phyloP scores from a whole-genome alignment of 2,113 vertebrate species.

The Trochalopteron elliotii region DNA sequence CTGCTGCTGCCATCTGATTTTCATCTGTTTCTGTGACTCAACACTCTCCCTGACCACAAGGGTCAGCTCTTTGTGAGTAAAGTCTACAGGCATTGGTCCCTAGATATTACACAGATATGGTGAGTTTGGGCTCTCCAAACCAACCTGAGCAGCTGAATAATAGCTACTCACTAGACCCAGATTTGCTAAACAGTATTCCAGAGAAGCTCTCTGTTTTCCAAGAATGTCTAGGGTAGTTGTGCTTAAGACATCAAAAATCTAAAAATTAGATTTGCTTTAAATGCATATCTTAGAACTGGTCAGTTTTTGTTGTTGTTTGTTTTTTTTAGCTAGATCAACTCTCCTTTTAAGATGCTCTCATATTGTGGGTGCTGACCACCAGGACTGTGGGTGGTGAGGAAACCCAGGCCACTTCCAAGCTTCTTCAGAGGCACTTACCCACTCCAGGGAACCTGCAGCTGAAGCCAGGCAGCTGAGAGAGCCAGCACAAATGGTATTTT shows the following conservation, averaged over 20 bases:
- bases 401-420: neutral
- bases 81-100: neutral
- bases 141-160: neutral
- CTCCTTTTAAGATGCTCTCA: neutral
- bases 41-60: neutral
- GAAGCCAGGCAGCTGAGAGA: neutral
- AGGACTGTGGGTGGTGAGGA: neutral
- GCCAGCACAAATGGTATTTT: neutral
- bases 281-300: neutral
- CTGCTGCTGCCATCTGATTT: neutral
- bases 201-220: neutral
- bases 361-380: neutral
- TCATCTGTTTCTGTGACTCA: constrained; percentile 5
- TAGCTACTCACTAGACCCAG: neutral
- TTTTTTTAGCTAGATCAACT: neutral
- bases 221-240: neutral
- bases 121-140: neutral
- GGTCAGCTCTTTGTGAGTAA: neutral
- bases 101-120: neutral
- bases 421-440: neutral
- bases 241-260: neutral
- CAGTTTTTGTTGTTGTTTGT: neutral
- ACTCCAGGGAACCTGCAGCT: neutral
- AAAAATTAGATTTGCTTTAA: neutral
- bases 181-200: neutral